Evolutionary conservation across 2,888 invertebrate genomes (phyloP), one percentile per base, ranked within the genome.

Genomic region (Reticulitermes lucifugus): DNA sequence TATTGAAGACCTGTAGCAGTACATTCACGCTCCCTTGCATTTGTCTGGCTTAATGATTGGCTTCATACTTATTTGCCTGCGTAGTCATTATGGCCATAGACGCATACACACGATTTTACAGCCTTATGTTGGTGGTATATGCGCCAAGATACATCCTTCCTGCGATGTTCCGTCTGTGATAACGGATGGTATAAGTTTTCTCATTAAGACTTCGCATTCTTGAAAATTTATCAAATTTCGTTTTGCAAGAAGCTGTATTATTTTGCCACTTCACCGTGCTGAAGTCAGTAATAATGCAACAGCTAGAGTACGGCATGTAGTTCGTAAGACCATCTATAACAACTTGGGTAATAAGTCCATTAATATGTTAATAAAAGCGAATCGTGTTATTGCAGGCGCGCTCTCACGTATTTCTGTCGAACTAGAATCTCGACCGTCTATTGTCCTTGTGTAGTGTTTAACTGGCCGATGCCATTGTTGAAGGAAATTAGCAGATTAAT

Each of bases 281-380:
- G 55, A 55, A 55, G 55, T 55, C 9, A 5, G 25, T 81, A 81
- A 46, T 70, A 70, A 9, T 70, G n/a, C 70, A 46, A 12, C 55
- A 18, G 18, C 5, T 14, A 14, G 14, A 18, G 7, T 46, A n/a
- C 2, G 22, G 46, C 77, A 77, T 51, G n/a, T 46, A 21, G 73
- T 41, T 70, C 70, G 46, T 46, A 25, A n/a, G 65, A 65, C 65
- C 77, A 22, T 41, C 77, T 77, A 12, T 22, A 41, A 73, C 18
- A 73, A 21, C 46, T 77, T 46, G 77, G 22, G 43, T 81, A 70
- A 81, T 70, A 43, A 70, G 14, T 81, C 70, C 81, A 81, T 81
- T 81, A 81, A 81, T 81, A 81, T 81, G 81, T 70, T 81, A 81
- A 81, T 81, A 81, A 65, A 29, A 81, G 59, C 41, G 81, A 81